phyloP scores from a whole-genome alignment of 2,888 invertebrate genomes.

The Crepidodera aurea region DNA sequence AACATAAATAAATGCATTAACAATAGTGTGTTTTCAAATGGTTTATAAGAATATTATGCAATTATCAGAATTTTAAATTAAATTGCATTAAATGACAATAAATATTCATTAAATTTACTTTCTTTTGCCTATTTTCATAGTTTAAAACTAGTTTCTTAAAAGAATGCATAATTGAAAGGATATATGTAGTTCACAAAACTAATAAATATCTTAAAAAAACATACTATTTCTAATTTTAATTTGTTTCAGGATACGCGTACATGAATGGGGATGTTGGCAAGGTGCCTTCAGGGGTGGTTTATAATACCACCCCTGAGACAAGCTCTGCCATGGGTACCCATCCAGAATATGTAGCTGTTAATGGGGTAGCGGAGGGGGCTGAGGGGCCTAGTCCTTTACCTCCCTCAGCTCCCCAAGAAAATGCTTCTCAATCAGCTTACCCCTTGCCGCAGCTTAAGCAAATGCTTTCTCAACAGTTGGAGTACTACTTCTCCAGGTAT shows the following conservation, averaged over 20 bases:
- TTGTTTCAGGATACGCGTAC: conserved; percentile 74
- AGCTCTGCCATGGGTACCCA: conserved; percentile 49
- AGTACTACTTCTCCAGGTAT: conserved; percentile 90
- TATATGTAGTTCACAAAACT: too few species aligned
- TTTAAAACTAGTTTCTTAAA: too few species aligned
- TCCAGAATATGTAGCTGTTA: conserved; percentile 51
- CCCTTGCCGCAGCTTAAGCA: conserved; percentile 79
- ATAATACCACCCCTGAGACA: conserved; percentile 72
- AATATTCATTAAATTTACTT: too few species aligned
- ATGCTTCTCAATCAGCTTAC: conserved; percentile 64
- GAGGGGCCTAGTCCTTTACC: conserved; percentile 61
- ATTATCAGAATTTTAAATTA: too few species aligned
- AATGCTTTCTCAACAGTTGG: conserved; percentile 82
- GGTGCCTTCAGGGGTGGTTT: conserved; percentile 75
- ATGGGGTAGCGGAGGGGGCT: conserved; percentile 60
- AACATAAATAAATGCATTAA: too few species aligned
- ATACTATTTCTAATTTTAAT: neutral
- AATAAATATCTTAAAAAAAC: too few species aligned
- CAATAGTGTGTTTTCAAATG: too few species aligned
- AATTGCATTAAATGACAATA: too few species aligned
- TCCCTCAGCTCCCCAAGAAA: conserved; percentile 62
- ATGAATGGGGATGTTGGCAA: conserved; percentile 86
- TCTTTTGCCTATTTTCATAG: too few species aligned
- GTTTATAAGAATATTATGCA: too few species aligned
- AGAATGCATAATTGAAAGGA: too few species aligned